Percentiles rank a stretch among this genome's conserved stretches.
Conservation (phyloP, 2,113 vertebrate genomes). For the Coracopsis vasa region DNA sequence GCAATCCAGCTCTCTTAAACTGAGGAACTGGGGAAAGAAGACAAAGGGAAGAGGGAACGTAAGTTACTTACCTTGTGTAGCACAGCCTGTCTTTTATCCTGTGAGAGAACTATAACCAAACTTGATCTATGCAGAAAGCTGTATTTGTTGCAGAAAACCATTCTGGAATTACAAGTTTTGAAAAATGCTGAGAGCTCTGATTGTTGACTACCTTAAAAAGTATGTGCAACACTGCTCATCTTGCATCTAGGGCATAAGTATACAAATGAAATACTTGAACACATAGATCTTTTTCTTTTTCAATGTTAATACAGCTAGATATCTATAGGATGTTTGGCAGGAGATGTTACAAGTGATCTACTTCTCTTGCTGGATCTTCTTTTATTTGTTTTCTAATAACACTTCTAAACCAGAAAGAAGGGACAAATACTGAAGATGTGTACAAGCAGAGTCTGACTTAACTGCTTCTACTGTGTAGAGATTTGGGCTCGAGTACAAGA, state of each 20-base stretch:
- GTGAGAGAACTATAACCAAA: not conserved
- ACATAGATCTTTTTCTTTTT: not conserved
- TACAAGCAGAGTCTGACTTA: not conserved
- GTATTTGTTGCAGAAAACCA: not conserved
- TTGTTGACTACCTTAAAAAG: not conserved
- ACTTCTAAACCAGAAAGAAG: not conserved
- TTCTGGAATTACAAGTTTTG: not conserved
- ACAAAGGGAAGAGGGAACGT: not conserved
- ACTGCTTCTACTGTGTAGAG: not conserved
- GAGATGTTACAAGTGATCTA: not conserved
- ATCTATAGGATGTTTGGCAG: not conserved
- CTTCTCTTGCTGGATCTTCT: not conserved
- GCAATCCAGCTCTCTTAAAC: not conserved
- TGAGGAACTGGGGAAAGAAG: not conserved
- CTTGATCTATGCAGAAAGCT: not conserved
- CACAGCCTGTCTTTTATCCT: not conserved
- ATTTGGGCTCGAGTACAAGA: not conserved
- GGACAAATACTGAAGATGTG: not conserved
- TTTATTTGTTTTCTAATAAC: not conserved
- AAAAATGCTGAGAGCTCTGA: not conserved
- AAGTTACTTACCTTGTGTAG: not conserved
- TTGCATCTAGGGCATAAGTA: not conserved
- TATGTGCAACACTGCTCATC: not conserved
- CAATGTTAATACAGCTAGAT: not conserved
- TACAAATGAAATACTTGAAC: not conserved